Evolutionary conservation across 2,113 vertebrate genomes (phyloP).

Genomic region (Montifringilla adamsi): DNA sequence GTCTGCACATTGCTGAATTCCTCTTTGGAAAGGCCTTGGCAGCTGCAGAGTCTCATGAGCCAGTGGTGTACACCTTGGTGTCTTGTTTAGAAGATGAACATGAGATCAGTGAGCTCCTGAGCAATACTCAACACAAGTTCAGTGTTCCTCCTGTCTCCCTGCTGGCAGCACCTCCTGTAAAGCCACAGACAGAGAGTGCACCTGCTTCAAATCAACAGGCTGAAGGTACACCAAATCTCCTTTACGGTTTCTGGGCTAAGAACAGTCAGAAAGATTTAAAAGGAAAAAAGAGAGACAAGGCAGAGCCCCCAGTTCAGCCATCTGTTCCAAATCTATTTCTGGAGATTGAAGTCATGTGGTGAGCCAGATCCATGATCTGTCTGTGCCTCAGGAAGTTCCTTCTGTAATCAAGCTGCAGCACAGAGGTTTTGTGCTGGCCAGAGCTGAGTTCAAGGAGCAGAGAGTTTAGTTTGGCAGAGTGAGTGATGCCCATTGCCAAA

Average conservation of each 20-base stretch:
- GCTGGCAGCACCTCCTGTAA: slow-evolving; percentile 38
- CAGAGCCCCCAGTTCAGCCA: background rate
- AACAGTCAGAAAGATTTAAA: background rate
- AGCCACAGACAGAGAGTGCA: slow-evolving; percentile 14
- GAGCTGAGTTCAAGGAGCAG: background rate
- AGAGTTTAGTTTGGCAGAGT: background rate
- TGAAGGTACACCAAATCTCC: slow-evolving; percentile 56
- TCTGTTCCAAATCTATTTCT: background rate
- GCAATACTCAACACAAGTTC: slow-evolving; percentile 84
- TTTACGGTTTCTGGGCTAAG: background rate
- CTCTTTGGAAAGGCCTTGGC: slow-evolving; percentile 85
- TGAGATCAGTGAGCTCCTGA: slow-evolving; percentile 78
- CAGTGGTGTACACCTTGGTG: slow-evolving; percentile 87
- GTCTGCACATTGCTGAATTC: slow-evolving; percentile 85
- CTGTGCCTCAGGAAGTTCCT: background rate
- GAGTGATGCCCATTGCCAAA: background rate
- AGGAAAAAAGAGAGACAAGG: background rate
- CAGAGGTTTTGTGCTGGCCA: background rate
- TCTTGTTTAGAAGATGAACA: slow-evolving; percentile 86
- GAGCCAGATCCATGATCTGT: background rate
- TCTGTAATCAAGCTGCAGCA: background rate
- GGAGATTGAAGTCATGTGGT: background rate
- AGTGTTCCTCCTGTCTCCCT: slow-evolving; percentile 78
- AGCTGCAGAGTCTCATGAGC: slow-evolving; percentile 81
- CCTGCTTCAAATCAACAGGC: background rate